Percentiles rank a stretch among this genome's conserved stretches.
These are phyloP conservation scores for Julus scanicus DNA, from an alignment of 2,888 invertebrate species.

Conservation along the genomic window DNA sequence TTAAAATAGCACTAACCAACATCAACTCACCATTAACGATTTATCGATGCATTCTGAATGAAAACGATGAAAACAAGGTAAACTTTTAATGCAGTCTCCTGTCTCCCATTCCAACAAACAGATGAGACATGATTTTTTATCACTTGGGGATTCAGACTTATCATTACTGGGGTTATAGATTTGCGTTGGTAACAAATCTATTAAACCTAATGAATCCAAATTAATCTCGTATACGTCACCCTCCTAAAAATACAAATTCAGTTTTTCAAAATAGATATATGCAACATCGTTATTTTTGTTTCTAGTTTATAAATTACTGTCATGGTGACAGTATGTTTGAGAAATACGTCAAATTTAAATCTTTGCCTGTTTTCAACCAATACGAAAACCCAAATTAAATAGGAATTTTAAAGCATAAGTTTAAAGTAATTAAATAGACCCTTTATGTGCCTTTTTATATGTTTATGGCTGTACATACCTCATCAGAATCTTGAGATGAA, in stretches of 20 bases:
- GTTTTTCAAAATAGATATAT: too few relatives aligned
- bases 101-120: background rate
- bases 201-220: background rate
- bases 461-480: too few relatives aligned
- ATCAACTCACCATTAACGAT: background rate
- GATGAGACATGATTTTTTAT: background rate
- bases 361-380: too few relatives aligned
- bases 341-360: too few relatives aligned
- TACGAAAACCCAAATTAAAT: too few relatives aligned
- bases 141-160: background rate
- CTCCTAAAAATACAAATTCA: background rate
- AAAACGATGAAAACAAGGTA: conserved; percentile 2
- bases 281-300: too few relatives aligned
- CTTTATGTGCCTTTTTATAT: too few relatives aligned
- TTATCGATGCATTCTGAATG: conserved; percentile 5
- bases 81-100: background rate
- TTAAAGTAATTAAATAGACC: too few relatives aligned
- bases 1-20: background rate
- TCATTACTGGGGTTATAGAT: background rate
- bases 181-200: background rate
- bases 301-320: too few relatives aligned
- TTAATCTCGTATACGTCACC: background rate
- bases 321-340: too few relatives aligned
- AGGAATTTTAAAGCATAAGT: too few relatives aligned
- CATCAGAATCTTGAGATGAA: background rate